Conservation (phyloP, 1,140 invertebrate genomes). For the Arctopsyche grandis region DNA sequence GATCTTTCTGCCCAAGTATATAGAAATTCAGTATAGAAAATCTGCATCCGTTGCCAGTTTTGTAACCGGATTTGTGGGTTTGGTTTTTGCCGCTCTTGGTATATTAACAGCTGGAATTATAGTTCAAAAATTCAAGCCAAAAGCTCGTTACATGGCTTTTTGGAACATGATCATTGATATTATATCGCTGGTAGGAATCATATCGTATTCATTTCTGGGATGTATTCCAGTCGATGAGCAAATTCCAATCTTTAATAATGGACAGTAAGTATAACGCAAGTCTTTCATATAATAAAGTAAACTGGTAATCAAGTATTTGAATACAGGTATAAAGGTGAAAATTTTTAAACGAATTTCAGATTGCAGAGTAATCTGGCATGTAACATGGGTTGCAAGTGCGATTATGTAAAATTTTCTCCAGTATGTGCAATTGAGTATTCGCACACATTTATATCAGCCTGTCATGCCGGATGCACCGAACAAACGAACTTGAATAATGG, state of each 20-base stretch:
- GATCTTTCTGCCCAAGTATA: slow-evolving; percentile 82
- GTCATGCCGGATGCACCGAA: slow-evolving; percentile 74
- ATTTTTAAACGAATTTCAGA: slow-evolving; percentile 15
- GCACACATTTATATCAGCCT: slow-evolving; percentile 75
- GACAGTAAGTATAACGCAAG: slow-evolving; percentile 58
- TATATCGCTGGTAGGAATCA: slow-evolving; percentile 71
- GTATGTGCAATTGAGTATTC: slow-evolving; percentile 71
- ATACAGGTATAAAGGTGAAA: slow-evolving; percentile 21
- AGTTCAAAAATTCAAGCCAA: slow-evolving; percentile 76
- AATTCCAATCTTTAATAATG: slow-evolving; percentile 63
- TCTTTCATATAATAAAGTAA: no score
- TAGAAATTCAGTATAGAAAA: slow-evolving; percentile 79
- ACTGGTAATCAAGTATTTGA: background rate
- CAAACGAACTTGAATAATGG: slow-evolving; percentile 57
- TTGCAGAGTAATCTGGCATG: slow-evolving; percentile 64
- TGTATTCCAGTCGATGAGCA: slow-evolving; percentile 71
- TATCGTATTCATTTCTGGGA: slow-evolving; percentile 76
- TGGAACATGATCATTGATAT: slow-evolving; percentile 80
- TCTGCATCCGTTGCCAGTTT: slow-evolving; percentile 75
- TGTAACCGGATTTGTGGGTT: slow-evolving; percentile 75
- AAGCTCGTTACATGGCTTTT: slow-evolving; percentile 73
- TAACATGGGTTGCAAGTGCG: slow-evolving; percentile 73
- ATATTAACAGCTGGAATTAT: slow-evolving; percentile 75
- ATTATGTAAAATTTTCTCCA: slow-evolving; percentile 75
- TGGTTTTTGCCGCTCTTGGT: slow-evolving; percentile 78